These are phyloP conservation scores for Marcusenius ussheri DNA, from an alignment of 2,113 vertebrate genomes.

Conservation along the genomic window DNA sequence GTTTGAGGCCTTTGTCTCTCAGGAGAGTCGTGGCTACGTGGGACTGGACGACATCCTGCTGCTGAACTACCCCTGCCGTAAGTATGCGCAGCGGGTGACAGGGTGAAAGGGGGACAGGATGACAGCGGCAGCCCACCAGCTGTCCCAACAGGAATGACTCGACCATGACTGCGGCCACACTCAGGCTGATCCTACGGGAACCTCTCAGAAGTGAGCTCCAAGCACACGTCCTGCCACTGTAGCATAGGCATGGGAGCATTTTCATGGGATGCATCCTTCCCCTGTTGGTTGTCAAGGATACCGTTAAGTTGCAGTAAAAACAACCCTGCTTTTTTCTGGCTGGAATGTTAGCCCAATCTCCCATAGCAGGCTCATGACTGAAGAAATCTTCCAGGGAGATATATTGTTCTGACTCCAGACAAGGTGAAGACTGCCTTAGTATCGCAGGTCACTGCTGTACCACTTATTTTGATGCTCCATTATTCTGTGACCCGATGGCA, in stretches of 20 bases:
- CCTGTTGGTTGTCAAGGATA: neutral
- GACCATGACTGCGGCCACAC: neutral
- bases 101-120: neutral
- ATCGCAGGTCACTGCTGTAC: neutral
- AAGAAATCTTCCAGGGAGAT: neutral
- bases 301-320: neutral
- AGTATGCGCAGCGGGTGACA: slow-evolving; percentile 52
- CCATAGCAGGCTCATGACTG: neutral
- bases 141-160: neutral
- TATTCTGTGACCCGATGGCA: neutral
- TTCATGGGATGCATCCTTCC: neutral
- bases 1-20: slow-evolving; percentile 83
- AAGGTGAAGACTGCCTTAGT: neutral
- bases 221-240: neutral
- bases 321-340: neutral
- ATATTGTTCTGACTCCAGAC: neutral
- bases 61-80: slow-evolving; percentile 91
- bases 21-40: slow-evolving; percentile 77
- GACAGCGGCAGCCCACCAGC: neutral
- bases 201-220: neutral
- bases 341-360: neutral
- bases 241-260: neutral
- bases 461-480: neutral
- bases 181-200: neutral
- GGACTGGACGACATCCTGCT: slow-evolving; percentile 89